These are phyloP conservation scores for Neria commutata DNA, from an alignment of 2,888 invertebrate genomes.

Conservation along the genomic window DNA sequence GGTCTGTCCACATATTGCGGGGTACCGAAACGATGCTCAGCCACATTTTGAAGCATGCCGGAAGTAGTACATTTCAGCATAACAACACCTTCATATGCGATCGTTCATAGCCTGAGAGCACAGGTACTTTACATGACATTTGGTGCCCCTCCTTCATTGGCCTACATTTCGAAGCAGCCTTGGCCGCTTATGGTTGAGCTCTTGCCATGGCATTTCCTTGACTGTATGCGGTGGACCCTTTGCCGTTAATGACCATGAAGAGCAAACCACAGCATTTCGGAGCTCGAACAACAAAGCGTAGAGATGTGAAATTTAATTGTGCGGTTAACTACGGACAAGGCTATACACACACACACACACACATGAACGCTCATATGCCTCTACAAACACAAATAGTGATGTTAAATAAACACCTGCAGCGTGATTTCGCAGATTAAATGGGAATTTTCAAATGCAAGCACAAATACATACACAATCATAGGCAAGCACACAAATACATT, in stretches of 20 bases:
- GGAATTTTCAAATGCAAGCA: background rate
- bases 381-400: background rate
- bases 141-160: no score
- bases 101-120: no score
- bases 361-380: background rate
- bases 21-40: no score
- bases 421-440: slow-evolving; percentile 15
- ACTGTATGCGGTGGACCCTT: no score
- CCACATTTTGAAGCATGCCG: no score
- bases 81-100: no score
- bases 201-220: no score
- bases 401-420: slow-evolving; percentile 18
- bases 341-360: background rate
- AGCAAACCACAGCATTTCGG: background rate
- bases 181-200: no score
- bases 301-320: slow-evolving; percentile 7
- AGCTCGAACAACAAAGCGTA: background rate
- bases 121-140: no score
- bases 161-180: no score
- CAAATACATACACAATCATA: background rate
- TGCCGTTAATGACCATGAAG: background rate
- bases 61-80: no score
- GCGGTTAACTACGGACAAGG: slow-evolving; percentile 6
- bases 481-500: background rate
- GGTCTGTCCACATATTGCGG: no score